Evolutionary conservation across 2,797 vertebrate genomes (phyloP).

Genomic region (Limosa lapponica): DNA sequence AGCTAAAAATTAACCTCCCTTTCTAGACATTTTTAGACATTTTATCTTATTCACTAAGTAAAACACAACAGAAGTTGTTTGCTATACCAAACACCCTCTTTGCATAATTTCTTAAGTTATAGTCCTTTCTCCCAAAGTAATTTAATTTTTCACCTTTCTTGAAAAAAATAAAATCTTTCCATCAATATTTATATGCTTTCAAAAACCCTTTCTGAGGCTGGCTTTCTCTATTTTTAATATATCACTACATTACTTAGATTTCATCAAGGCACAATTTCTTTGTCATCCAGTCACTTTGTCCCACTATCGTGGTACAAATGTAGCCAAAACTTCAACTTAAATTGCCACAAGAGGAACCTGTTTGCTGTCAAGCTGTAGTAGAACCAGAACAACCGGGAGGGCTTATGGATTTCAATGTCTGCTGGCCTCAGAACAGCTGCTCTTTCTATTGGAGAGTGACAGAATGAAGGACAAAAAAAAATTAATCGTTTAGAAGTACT

Average conservation of each 20-base stretch:
- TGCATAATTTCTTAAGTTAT: background rate
- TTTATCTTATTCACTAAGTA: background rate
- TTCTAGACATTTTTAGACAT: background rate
- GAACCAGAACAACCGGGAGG: background rate
- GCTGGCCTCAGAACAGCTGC: background rate
- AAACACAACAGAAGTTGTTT: background rate
- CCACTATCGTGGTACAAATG: background rate
- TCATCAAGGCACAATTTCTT: background rate
- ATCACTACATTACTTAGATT: background rate
- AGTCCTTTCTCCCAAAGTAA: background rate
- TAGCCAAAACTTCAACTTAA: background rate
- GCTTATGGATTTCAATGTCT: background rate
- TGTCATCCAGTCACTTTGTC: background rate
- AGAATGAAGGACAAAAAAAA: background rate
- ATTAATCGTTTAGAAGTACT: background rate
- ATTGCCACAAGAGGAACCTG: background rate
- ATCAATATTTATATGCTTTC: background rate
- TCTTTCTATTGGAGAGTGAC: background rate
- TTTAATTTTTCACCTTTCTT: background rate
- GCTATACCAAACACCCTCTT: background rate
- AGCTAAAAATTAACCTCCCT: background rate
- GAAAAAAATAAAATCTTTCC: background rate
- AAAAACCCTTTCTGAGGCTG: background rate
- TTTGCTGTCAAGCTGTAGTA: background rate
- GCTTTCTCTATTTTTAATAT: background rate